Evolutionary conservation across 1,140 invertebrate species (phyloP).

Genomic region (Callitettix versicolor): DNA sequence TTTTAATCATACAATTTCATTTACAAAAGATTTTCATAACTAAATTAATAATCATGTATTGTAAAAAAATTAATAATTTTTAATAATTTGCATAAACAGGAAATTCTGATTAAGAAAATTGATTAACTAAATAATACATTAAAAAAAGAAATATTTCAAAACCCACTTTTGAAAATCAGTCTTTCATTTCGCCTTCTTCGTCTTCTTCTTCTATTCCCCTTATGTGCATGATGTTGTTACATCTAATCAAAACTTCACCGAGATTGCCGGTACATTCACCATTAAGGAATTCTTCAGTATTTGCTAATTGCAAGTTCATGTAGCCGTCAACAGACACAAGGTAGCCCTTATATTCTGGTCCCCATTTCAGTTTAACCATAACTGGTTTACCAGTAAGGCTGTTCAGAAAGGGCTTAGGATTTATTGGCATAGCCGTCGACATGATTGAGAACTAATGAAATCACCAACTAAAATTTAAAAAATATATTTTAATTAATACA

Average conservation of each 20-base stretch:
- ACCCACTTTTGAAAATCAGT: too few relatives aligned
- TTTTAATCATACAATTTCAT: too few relatives aligned
- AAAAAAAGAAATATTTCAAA: too few relatives aligned
- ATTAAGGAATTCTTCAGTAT: conserved; percentile 97
- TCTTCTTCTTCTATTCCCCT: conserved; percentile 93
- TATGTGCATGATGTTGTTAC: conserved; percentile 98
- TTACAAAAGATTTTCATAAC: too few relatives aligned
- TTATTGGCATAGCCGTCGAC: conserved; percentile 81
- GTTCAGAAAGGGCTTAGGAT: conserved; percentile 99
- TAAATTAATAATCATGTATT: too few relatives aligned
- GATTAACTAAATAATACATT: too few relatives aligned
- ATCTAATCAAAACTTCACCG: conserved; percentile 94
- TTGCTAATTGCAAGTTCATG: conserved; percentile 97
- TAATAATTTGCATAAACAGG: too few relatives aligned
- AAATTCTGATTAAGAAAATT: too few relatives aligned
- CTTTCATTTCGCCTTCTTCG: conserved; percentile 93
- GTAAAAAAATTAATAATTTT: too few relatives aligned
- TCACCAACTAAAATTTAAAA: too few relatives aligned
- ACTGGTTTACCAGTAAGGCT: conserved; percentile 94
- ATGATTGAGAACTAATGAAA: too few relatives aligned
- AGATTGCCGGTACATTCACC: conserved; percentile 84
- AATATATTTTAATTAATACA: too few relatives aligned
- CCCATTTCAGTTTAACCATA: conserved; percentile 98
- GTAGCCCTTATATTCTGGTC: conserved; percentile 98
- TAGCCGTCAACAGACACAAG: conserved; percentile 96